A percentile compares a stretch with the other conserved stretches of the same genome.
These are phyloP conservation scores for Passer domesticus DNA, from an alignment of 2,113 vertebrate species.

Conservation along the genomic window DNA sequence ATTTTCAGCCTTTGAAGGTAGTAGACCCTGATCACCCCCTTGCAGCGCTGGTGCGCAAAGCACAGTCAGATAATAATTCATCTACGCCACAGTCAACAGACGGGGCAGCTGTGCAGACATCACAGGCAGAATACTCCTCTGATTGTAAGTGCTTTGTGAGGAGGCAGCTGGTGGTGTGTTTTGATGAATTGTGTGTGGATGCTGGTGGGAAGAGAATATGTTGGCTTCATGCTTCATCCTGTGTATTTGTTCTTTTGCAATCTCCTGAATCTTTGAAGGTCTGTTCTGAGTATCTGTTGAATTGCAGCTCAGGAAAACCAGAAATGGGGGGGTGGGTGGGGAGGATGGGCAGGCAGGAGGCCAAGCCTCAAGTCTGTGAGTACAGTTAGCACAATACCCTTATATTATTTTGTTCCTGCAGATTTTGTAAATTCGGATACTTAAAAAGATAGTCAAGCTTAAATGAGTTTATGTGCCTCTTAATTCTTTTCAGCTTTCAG, in stretches of 20 bases:
- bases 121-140: slow-evolving; percentile 81
- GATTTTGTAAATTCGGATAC: neutral
- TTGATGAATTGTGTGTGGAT: neutral
- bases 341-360: neutral
- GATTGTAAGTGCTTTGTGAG: slow-evolving; percentile 85
- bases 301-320: neutral
- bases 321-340: neutral
- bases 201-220: neutral
- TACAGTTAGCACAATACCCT: neutral
- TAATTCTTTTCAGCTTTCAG: neutral
- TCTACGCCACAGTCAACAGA: slow-evolving; percentile 72
- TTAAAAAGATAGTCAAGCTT: neutral
- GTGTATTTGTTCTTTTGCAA: neutral
- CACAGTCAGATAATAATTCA: slow-evolving; percentile 82
- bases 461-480: neutral
- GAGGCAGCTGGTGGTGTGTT: neutral
- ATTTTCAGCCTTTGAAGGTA: slow-evolving; percentile 87
- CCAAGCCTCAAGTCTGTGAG: neutral
- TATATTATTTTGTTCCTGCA: neutral
- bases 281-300: neutral
- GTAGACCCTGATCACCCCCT: slow-evolving; percentile 97
- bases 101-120: slow-evolving; percentile 47
- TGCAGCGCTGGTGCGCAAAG: slow-evolving; percentile 89
- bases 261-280: neutral
- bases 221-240: neutral